Conservation (phyloP, 2,797 vertebrate species). For the Linurgus olivaceus region DNA sequence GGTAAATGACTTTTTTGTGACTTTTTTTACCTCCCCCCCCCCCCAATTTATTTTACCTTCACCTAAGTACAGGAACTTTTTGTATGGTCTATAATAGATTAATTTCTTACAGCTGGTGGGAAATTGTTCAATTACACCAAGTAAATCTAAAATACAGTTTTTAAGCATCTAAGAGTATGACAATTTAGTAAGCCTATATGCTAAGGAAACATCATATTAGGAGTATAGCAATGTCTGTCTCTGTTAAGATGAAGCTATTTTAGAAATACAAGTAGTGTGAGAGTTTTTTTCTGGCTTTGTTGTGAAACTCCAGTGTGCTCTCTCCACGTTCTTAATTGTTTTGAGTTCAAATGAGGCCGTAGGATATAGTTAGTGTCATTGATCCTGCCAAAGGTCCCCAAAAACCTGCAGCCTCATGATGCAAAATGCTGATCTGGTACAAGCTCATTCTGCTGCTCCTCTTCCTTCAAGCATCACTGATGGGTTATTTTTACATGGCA, state of each 20-base stretch:
- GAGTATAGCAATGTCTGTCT: background rate
- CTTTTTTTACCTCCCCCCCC: fast-evolving
- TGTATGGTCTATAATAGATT: background rate
- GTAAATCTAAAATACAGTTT: background rate
- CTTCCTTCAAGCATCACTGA: background rate
- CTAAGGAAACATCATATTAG: background rate
- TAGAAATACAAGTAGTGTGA: background rate
- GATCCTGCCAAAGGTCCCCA: background rate
- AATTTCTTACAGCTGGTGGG: background rate
- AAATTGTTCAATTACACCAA: background rate
- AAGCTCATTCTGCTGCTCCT: background rate
- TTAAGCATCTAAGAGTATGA: background rate
- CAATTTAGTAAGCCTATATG: background rate
- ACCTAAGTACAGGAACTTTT: background rate
- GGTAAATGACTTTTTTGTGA: background rate
- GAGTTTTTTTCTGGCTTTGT: background rate
- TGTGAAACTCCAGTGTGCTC: background rate
- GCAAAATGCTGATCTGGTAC: background rate
- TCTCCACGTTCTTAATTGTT: background rate
- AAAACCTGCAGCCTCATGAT: background rate
- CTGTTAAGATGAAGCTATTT: background rate
- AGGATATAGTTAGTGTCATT: background rate
- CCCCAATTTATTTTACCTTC: background rate
- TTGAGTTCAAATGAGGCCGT: background rate
- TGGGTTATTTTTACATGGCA: background rate